Conservation (phyloP, 1,140 invertebrate species). For the Saccostrea cuccullata region DNA sequence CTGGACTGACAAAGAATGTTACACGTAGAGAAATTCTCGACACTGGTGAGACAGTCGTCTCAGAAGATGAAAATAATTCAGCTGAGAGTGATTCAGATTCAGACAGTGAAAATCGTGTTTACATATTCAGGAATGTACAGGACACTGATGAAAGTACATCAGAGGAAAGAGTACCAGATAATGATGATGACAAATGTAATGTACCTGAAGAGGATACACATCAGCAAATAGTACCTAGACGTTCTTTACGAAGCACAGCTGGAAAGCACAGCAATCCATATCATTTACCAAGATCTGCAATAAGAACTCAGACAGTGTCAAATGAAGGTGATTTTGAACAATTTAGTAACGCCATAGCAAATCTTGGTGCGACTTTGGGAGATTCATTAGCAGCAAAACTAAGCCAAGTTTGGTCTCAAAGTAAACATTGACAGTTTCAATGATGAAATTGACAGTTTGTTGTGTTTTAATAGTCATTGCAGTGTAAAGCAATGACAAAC, state of each 20-base stretch:
- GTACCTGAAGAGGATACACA: no score
- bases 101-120: neutral
- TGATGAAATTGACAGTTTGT: no score
- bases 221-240: neutral
- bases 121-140: neutral
- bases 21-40: neutral
- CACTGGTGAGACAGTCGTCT: no score
- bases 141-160: neutral
- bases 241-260: conserved; percentile 17
- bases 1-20: neutral
- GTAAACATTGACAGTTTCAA: no score
- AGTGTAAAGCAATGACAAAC: no score
- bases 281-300: conserved; percentile 34
- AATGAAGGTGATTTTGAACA: no score
- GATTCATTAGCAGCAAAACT: no score
- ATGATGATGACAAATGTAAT: neutral
- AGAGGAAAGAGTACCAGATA: neutral
- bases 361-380: no score
- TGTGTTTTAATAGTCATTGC: no score
- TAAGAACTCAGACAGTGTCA: no score
- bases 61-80: neutral
- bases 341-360: no score
- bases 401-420: no score
- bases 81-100: neutral
- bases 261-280: conserved; percentile 38